A percentile compares a stretch with the other conserved stretches of the same genome.
phyloP scores from a whole-genome alignment of 2,113 vertebrate species.

The Halichoerus grypus region DNA sequence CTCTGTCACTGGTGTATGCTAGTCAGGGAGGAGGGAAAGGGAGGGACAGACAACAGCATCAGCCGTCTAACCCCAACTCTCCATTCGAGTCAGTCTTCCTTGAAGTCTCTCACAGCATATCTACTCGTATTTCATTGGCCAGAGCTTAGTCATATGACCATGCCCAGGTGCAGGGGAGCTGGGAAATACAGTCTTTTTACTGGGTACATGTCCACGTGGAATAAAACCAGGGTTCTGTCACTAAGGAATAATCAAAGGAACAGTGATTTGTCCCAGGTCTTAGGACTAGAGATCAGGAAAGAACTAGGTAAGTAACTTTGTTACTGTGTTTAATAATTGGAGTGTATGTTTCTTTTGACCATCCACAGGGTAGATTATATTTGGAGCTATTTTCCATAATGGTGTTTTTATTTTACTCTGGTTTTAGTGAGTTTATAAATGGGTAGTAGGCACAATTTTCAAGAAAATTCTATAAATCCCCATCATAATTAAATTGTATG shows the following conservation, averaged over 20 bases:
- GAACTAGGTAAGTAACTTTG: slow-evolving; percentile 47
- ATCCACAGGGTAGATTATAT: background rate
- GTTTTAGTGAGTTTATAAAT: slow-evolving; percentile 42
- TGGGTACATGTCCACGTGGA: background rate
- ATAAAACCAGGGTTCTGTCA: slow-evolving; percentile 29
- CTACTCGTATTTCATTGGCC: background rate
- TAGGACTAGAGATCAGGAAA: slow-evolving; percentile 29
- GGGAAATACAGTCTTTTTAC: background rate
- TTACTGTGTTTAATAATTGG: background rate
- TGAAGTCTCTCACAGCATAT: background rate
- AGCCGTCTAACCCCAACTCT: background rate
- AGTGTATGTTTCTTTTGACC: slow-evolving; percentile 10
- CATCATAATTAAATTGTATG: slow-evolving; percentile 30
- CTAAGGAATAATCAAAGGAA: slow-evolving; percentile 9
- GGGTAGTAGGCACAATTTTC: background rate
- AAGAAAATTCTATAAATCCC: slow-evolving; percentile 27
- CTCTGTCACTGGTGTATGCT: background rate
- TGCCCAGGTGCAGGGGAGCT: background rate
- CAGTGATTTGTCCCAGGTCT: background rate
- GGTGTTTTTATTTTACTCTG: slow-evolving; percentile 41
- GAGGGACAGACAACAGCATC: background rate
- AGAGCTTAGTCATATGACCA: background rate
- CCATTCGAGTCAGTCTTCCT: background rate
- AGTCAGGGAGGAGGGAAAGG: background rate
- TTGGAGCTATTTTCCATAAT: slow-evolving; percentile 18